Conservation (phyloP, 92 coral and sea anemone genomes). For the Isaurus tuberculatus region DNA sequence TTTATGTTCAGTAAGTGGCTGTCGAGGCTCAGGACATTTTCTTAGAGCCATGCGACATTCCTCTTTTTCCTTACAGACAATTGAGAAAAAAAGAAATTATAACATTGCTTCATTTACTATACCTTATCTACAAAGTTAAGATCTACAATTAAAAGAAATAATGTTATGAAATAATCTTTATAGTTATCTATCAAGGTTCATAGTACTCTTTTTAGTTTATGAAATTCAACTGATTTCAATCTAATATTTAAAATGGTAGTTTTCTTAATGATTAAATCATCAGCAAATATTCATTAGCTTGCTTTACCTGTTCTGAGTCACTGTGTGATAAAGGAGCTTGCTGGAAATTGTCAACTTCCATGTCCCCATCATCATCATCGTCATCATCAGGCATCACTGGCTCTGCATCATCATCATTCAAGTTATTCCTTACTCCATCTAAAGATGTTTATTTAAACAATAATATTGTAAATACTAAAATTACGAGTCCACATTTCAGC, state of each 20-base stretch:
- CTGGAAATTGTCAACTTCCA: background rate
- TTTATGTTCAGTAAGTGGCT: background rate
- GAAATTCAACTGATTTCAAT: too few relatives aligned
- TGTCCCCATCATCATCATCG: background rate
- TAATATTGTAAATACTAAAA: background rate
- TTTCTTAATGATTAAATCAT: too few relatives aligned
- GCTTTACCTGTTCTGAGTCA: slow-evolving; percentile 8
- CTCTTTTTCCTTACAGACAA: background rate
- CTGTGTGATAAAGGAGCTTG: background rate
- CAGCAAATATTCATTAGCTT: background rate
- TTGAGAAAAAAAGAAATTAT: background rate
- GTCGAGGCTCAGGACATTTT: background rate
- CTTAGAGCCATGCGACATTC: slow-evolving; percentile 36
- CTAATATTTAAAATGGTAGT: too few relatives aligned
- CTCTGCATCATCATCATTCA: slow-evolving; percentile 28
- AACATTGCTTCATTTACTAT: background rate
- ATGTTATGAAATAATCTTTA: too few relatives aligned
- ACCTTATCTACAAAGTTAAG: too few relatives aligned
- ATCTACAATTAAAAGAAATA: too few relatives aligned
- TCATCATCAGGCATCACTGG: slow-evolving; percentile 7
- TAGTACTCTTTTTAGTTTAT: too few relatives aligned
- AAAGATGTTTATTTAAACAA: background rate
- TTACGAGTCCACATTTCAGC: background rate
- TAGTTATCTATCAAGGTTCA: too few relatives aligned
- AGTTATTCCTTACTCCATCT: slow-evolving; percentile 26